Base-by-base conservation (phyloP, 2,888 invertebrate species). In the Nymphalis urticae region DNA sequence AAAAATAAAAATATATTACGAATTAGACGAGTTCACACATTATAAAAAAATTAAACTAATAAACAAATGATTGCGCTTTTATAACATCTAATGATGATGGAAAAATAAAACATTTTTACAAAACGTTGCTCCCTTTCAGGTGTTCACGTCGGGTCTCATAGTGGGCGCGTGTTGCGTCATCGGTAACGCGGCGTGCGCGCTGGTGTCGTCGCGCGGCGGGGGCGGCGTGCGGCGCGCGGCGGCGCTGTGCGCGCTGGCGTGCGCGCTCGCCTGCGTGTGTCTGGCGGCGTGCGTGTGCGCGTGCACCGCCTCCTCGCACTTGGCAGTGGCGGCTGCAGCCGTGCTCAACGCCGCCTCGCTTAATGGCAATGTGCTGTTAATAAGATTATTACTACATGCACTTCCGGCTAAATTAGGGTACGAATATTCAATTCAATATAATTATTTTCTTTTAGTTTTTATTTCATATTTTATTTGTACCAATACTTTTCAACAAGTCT, bases 401-500 rank as follows among this genome's bases (percentile, higher is more conserved):
- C 72, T 92, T 8, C 92, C 92, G 0, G 82, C 92, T n/a, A 91
- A 89, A 51, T 76, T 92, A 48, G 90, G 90, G 92, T 91, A 47
- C 73, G 73, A 62, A 19, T 48, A 2, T 64, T 50, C 21, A 10
- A 8, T 27, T 19, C 27, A 61, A n/a, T 4, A 36, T 48, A n/a
- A 13, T 63, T 16, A 17, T 48, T 3, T 24, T 58, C 8, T 24
- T 21, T 21, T 21, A 21, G 1, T 42, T 42, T 10, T 42, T 10
- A 36, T 42, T 2, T 10, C 9, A 10, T 10, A 42, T 42, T 42
- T 42, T 42, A 36, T 42, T 42, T 42, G 10, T 42, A 10, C 0
- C 13, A 13, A 13, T 42, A 13, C 4, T 42, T 13, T 42, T 2
- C 13, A 42, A 10, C 13, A 13, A 13, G 13, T 32, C 27, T 32